Base-by-base conservation (phyloP, 1,140 invertebrate genomes). In the Scaptomyza pallida region DNA sequence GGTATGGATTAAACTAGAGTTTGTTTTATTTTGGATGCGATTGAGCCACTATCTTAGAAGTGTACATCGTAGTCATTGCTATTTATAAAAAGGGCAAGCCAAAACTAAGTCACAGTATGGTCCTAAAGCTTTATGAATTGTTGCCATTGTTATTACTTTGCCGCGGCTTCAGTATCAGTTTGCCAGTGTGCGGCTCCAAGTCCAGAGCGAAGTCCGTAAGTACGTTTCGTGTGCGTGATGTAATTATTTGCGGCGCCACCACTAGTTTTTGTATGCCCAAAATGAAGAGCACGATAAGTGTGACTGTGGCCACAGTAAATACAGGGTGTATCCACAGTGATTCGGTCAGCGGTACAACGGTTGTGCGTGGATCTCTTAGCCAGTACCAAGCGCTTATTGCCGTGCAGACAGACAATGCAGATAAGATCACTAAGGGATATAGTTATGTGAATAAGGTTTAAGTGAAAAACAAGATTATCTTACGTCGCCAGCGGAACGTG, bases 121-220 rank as follows among this genome's bases (percentile, higher is more conserved):
- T 23, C 13, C 30, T 16, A 26, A 19, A 8, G 21, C 15, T 71
- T 89, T 61, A 88, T 67, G 82, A 65, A 50, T 65, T 80, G 71
- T 88, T 56, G 23, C 61, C 68, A 6, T 71, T 91, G 73, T 92
- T 93, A 21, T 94, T 85, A 19, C 72, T 93, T 12, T 95, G 95
- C 50, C 95, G 91, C 4, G 97, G 97, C 91, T 97, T 97, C 0
- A 98, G 91, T 72, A 98, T 97, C 12, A 98, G 92, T 92, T 97
- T 97, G 68, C 97, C 97, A 56, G 97, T 98, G 89, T 99, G 93
- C 97, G 99, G 45, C 97, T 98, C 97, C 99, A 98, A 91, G 98
- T 99, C 68, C 26, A 71, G 52, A 15, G 68, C 68, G 91, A 99
- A 99, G 92, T 99, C 98, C 33, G 95, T 95, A 21, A 99, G 93